Evolutionary conservation across 2,113 vertebrate genomes (phyloP).

Genomic region (Podilymbus podiceps): DNA sequence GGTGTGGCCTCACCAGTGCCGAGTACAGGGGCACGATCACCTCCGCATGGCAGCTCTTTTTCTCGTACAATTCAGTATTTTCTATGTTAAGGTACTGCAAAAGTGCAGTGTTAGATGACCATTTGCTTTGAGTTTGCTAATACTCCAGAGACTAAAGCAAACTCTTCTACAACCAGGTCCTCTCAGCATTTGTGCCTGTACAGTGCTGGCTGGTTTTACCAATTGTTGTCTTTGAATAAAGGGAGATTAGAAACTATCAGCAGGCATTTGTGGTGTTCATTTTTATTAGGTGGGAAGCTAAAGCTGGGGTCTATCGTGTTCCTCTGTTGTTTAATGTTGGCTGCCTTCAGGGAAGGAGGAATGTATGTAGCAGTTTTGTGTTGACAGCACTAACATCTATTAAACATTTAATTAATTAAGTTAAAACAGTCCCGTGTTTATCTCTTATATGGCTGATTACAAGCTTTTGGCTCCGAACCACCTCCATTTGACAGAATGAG

Average conservation of each 20-base stretch:
- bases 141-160: neutral
- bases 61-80: neutral
- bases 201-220: neutral
- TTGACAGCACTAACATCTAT: neutral
- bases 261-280: neutral
- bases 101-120: neutral
- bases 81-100: neutral
- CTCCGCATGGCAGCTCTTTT: neutral
- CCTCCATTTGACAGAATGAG: neutral
- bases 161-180: neutral
- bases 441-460: neutral
- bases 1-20: no score
- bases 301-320: neutral
- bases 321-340: neutral
- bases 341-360: neutral
- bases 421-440: neutral
- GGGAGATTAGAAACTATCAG: neutral
- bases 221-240: neutral
- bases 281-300: neutral
- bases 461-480: neutral
- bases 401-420: conserved; percentile 27
- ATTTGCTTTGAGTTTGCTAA: neutral
- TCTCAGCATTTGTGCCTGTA: neutral
- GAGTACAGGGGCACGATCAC: no score
- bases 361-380: neutral